A percentile compares a stretch with the other conserved stretches of the same genome.
These are phyloP conservation scores for Halcyon senegalensis DNA, from an alignment of 2,113 vertebrate species.

Conservation along the genomic window DNA sequence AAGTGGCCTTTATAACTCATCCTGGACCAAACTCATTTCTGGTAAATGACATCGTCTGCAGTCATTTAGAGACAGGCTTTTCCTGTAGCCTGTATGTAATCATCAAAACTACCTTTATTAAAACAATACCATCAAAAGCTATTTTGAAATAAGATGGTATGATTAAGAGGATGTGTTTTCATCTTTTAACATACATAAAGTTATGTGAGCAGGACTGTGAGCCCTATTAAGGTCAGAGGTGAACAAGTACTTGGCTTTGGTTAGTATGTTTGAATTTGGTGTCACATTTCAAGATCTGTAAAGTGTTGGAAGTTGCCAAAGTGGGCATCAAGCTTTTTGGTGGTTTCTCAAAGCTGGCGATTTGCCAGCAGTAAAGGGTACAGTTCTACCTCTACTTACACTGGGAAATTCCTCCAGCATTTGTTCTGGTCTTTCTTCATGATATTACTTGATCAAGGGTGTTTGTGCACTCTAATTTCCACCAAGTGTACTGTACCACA, in stretches of 20 bases:
- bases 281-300: neutral
- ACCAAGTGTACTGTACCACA: neutral
- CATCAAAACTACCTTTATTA: conserved; percentile 4
- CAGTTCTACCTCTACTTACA: neutral
- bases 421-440: neutral
- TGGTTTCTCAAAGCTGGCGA: neutral
- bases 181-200: neutral
- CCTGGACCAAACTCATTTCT: conserved; percentile 14
- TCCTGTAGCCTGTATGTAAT: neutral
- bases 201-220: neutral
- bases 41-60: neutral
- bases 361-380: neutral
- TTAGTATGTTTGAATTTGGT: neutral
- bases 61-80: neutral
- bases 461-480: neutral
- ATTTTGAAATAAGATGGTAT: neutral
- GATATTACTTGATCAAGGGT: neutral
- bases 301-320: neutral
- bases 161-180: conserved; percentile 25
- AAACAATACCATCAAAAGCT: conserved; percentile 19
- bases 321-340: neutral
- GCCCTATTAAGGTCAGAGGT: neutral
- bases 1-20: neutral
- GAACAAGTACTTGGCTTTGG: neutral
- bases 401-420: neutral